Evolutionary conservation across 2,888 invertebrate genomes (phyloP).

Genomic region (Chaetogeoica ovagalla): DNA sequence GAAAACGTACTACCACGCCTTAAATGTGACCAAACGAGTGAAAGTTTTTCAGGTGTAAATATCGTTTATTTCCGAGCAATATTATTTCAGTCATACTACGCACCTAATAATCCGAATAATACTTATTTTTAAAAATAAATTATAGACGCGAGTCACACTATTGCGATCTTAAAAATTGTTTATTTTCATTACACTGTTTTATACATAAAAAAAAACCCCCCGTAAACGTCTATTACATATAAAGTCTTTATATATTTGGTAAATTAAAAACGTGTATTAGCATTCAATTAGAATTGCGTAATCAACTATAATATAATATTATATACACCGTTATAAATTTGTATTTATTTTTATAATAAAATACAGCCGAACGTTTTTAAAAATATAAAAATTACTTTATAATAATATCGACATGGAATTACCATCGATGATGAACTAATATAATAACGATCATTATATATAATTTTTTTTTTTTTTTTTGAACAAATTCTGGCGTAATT

Average conservation of each 20-base stretch:
- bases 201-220: too few species aligned
- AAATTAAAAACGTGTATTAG: background rate
- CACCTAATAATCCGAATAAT: constrained; percentile 6
- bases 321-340: background rate
- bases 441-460: too few species aligned
- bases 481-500: too few species aligned
- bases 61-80: constrained; percentile 38
- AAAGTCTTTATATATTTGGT: background rate
- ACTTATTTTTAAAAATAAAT: constrained; percentile 11
- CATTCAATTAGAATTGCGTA: background rate
- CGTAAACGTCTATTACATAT: too few species aligned
- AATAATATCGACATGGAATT: too few species aligned
- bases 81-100: constrained; percentile 15
- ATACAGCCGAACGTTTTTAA: too few species aligned
- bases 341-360: background rate
- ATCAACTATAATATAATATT: background rate
- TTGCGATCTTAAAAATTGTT: too few species aligned
- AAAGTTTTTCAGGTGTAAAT: constrained; percentile 50
- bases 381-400: too few species aligned
- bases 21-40: constrained; percentile 37
- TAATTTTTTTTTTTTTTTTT: too few species aligned
- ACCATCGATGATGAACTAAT: too few species aligned
- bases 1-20: constrained; percentile 48
- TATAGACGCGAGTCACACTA: background rate
- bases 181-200: too few species aligned